Conservation (phyloP, 2,888 invertebrate species). For the Exephanes ischioxanthus region DNA sequence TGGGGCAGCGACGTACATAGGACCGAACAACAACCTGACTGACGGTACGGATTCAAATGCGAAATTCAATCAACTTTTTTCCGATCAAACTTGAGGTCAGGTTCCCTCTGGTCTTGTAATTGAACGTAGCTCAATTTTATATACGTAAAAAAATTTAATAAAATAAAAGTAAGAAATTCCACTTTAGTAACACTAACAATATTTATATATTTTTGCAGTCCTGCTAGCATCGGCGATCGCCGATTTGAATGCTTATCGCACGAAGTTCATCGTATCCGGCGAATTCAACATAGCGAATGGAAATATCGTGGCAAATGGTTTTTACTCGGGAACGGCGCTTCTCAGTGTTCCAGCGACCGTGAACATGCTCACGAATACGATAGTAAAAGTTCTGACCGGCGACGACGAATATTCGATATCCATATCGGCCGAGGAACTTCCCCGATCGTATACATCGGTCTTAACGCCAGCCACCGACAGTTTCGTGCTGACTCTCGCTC, state of each 20-base stretch:
- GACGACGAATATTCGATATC: conserved; percentile 76
- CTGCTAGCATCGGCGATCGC: conserved; percentile 82
- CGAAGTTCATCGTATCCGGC: conserved; percentile 85
- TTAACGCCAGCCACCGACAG: conserved; percentile 35
- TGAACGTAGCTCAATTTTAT: too few relatives aligned
- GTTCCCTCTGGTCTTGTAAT: too few relatives aligned
- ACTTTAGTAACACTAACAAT: background rate
- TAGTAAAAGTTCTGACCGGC: conserved; percentile 77
- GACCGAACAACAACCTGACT: conserved; percentile 62
- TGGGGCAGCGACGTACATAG: conserved; percentile 68
- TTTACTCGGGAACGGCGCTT: conserved; percentile 86
- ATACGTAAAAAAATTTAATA: too few relatives aligned
- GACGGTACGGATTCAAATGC: conserved; percentile 68
- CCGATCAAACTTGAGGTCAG: too few relatives aligned
- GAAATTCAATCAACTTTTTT: too few relatives aligned
- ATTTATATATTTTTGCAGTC: conserved; percentile 80
- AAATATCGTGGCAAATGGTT: conserved; percentile 78
- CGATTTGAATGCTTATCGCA: conserved; percentile 85
- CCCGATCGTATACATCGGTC: conserved; percentile 64
- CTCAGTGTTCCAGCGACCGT: conserved; percentile 87
- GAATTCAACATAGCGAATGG: conserved; percentile 82
- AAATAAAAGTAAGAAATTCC: background rate
- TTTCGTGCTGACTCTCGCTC: conserved; percentile 73
- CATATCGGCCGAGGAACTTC: conserved; percentile 76
- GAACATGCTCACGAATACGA: conserved; percentile 85